These are phyloP conservation scores for Phallusia fumigata DNA, from an alignment of 23 tunicate species.

Conservation along the genomic window DNA sequence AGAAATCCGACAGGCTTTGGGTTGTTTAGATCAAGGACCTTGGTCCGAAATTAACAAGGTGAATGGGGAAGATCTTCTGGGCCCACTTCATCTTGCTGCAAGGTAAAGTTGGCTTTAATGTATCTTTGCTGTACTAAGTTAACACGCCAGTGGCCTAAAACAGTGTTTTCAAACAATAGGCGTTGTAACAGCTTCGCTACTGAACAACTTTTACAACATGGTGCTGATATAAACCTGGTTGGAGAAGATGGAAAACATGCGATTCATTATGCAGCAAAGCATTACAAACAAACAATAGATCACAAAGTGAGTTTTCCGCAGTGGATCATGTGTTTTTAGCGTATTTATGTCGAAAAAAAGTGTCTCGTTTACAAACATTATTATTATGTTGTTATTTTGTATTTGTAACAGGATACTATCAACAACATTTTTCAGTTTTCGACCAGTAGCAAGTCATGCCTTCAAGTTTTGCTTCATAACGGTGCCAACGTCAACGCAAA, in stretches of 20 bases:
- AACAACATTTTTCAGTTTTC: background rate
- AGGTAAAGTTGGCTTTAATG: background rate
- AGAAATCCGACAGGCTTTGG: background rate
- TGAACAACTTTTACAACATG: constrained; percentile 30
- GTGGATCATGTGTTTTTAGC: too few relatives aligned
- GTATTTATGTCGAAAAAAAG: too few relatives aligned
- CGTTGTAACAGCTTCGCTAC: constrained; percentile 9
- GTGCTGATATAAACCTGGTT: constrained; percentile 19
- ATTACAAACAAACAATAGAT: constrained; percentile 1
- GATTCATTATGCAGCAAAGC: constrained; percentile 50
- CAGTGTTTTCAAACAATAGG: background rate
- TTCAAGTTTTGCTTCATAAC: constrained; percentile 22
- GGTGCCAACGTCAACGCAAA: constrained; percentile 41
- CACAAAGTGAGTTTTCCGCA: background rate
- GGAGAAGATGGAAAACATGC: constrained; percentile 38
- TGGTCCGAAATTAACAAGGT: background rate
- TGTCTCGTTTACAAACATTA: too few relatives aligned
- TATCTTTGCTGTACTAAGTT: too few relatives aligned
- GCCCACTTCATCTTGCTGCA: background rate
- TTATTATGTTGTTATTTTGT: too few relatives aligned
- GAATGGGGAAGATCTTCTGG: background rate
- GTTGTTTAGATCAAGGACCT: background rate
- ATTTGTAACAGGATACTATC: background rate
- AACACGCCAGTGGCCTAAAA: background rate
- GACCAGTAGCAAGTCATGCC: constrained; percentile 1